Evolutionary conservation across 92 coral and sea anemone genomes (phyloP).

Genomic region (Paramuricea clavata): DNA sequence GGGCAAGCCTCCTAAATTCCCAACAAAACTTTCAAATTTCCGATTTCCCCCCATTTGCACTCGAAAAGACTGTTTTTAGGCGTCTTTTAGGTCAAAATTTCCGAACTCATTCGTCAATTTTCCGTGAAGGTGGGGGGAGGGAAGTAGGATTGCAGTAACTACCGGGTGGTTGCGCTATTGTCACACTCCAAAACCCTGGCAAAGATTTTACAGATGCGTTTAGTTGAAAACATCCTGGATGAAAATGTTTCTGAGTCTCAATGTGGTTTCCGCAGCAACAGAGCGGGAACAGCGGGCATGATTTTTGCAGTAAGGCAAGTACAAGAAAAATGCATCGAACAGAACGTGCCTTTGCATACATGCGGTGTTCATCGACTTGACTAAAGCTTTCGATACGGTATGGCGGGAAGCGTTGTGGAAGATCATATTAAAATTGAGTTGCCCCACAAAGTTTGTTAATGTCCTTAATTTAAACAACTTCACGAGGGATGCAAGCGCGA

Average conservation of each 20-base stretch:
- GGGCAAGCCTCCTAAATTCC: no score
- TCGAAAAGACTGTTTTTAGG: no score
- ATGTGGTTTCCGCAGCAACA: no score
- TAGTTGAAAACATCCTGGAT: slow-evolving; percentile 9
- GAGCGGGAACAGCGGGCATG: slow-evolving; percentile 51
- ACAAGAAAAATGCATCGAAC: slow-evolving; percentile 42
- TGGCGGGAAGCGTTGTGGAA: not conserved
- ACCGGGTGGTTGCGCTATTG: slow-evolving; percentile 39
- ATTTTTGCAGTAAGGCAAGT: slow-evolving; percentile 38
- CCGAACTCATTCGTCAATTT: no score
- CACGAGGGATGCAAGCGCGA: slow-evolving; percentile 5
- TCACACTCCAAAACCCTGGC: slow-evolving; percentile 12
- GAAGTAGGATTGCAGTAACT: slow-evolving; percentile 4
- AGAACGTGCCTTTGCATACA: not conserved
- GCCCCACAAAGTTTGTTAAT: not conserved
- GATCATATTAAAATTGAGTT: not conserved
- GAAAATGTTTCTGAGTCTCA: no score
- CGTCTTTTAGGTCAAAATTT: no score
- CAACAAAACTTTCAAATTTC: no score
- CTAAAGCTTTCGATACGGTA: slow-evolving; percentile 37
- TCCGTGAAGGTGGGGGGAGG: no score
- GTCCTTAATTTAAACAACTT: not conserved
- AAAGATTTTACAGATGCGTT: slow-evolving; percentile 20
- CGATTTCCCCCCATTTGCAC: no score
- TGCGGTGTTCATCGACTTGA: slow-evolving; percentile 33